Conservation (phyloP, 2,888 invertebrate genomes). For the Caenorhabditis sinica region DNA sequence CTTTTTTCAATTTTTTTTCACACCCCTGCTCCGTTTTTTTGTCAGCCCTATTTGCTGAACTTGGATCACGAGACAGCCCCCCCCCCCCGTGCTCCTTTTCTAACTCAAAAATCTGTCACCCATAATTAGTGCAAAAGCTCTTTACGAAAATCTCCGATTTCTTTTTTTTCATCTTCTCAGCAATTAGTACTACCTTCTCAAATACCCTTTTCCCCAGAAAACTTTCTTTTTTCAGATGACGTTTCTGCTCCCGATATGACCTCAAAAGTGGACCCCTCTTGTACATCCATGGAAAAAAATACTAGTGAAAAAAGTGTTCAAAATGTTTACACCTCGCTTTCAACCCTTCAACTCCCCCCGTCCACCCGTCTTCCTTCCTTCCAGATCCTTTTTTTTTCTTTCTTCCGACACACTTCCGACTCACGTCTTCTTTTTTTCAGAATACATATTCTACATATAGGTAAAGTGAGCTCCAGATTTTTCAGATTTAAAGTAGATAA, state of each 20-base stretch:
- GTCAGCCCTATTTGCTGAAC: too few species aligned
- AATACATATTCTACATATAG: neutral
- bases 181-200: conserved; percentile 31
- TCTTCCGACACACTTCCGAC: neutral
- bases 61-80: neutral
- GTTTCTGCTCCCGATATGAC: neutral
- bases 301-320: conserved; percentile 4
- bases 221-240: conserved; percentile 21
- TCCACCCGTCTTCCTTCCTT: conserved; percentile 1
- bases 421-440: too few species aligned
- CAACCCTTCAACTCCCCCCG: too few species aligned
- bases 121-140: conserved; percentile 14
- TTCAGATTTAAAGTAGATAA: neutral
- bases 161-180: neutral
- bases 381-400: neutral
- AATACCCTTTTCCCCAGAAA: neutral
- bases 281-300: conserved; percentile 3
- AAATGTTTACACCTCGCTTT: conserved; percentile 40
- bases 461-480: neutral
- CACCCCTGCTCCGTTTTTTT: neutral
- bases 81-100: too few species aligned
- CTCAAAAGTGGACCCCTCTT: neutral
- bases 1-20: too few species aligned
- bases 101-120: conserved; percentile 3
- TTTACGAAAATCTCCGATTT: conserved; percentile 2